phyloP scores from a whole-genome alignment of 2,888 invertebrate genomes.

The Nemoura dubitans region DNA sequence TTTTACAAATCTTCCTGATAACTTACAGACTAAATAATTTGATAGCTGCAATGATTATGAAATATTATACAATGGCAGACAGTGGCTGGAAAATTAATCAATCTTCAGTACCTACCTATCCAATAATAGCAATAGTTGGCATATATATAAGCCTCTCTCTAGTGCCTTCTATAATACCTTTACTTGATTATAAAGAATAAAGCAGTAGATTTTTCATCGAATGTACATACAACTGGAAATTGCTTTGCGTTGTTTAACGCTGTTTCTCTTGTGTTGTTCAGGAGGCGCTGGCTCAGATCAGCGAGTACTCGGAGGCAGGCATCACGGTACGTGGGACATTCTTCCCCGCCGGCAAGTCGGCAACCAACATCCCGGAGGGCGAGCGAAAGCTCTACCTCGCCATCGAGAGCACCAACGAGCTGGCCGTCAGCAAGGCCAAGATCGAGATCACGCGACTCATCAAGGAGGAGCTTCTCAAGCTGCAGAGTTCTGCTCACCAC shows the following conservation, averaged over 20 bases:
- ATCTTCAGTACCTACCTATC: no score
- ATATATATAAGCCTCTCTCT: no score
- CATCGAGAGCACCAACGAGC: conserved; percentile 97
- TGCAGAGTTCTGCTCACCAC: conserved; percentile 87
- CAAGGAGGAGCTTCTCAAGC: conserved; percentile 95
- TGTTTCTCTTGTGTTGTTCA: conserved; percentile 57
- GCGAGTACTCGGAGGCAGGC: conserved; percentile 98
- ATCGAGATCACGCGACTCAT: conserved; percentile 97
- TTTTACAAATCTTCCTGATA: no score
- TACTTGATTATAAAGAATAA: no score
- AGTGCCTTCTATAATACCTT: no score
- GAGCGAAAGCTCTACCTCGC: conserved; percentile 96
- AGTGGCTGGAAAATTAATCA: no score
- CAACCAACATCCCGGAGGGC: conserved; percentile 75
- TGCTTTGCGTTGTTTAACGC: conserved; percentile 47
- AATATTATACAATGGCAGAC: no score
- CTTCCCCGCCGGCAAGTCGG: conserved; percentile 88
- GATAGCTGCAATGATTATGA: no score
- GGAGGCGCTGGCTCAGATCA: conserved; percentile 97
- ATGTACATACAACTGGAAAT: no score
- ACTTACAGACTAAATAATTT: no score
- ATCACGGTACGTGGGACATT: conserved; percentile 96
- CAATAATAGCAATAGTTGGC: no score
- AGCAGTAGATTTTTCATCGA: no score
- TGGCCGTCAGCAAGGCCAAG: conserved; percentile 95